Evolutionary conservation across 2,888 invertebrate genomes (phyloP), one percentile per base, ranked within the genome.

Genomic region (Pseudococcus jackbeardsleyi): DNA sequence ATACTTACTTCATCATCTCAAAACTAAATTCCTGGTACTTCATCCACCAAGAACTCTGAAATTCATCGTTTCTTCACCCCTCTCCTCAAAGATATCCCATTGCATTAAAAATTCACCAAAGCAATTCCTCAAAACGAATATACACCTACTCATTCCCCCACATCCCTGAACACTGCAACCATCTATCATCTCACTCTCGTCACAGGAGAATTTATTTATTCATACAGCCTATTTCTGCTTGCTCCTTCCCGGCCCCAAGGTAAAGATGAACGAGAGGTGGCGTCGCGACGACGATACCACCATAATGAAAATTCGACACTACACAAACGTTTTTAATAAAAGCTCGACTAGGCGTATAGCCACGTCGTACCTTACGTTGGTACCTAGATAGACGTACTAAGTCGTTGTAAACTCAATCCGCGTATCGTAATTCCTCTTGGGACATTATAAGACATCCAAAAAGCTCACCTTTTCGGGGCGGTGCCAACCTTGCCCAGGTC

Each of bases 231-330:
- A 15, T 46, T 46, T 46, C 46, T 46, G 2, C 46, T 11, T 46
- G 6, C 8, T 7, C 46, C 3, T 33, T 46, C 8, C 46, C 46
- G 6, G 2, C 46, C 0, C 0, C 46, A 11, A 3, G 46, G 5
- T 46, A 7, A 46, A 46, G 12, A 46, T 5, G 46, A 46, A 1
- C 1, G 9, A 8, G 46, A 46, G 46, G 46, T 11, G 12, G 46
- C 8, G 46, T 12, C 12, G 46, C 12, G 42, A 42, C 46, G 4
- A 46, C 59, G 19, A 7, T 7, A 59, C 19, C n/a, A 19, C 59
- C 19, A 39, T 72, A 72, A 79, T 46, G 79, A 79, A 79, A 79
- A 79, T 79, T 79, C 79, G 39, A 42, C 79, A 79, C 19, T 79
- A 26, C 5, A 12, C 33, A 39, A 72, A 72, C 72, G 39, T 72